Percentiles rank a stretch among this genome's conserved stretches.
Evolutionary conservation across 2,113 vertebrate species (phyloP).

Genomic region (Tinamus guttatus): DNA sequence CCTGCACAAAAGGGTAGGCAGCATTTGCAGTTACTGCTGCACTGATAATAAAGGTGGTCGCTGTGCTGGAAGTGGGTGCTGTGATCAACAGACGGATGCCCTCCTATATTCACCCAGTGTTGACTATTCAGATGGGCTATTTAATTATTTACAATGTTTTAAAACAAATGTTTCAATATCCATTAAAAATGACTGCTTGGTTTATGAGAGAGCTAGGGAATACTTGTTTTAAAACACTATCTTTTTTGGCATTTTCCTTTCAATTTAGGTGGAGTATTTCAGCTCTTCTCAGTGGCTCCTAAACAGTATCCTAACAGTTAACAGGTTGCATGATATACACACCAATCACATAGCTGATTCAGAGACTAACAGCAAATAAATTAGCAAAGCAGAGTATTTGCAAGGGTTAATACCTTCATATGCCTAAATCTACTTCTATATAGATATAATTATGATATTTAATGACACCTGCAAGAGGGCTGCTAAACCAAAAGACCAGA

Average conservation of each 20-base stretch:
- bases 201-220: neutral
- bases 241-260: neutral
- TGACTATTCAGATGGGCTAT: neutral
- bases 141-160: neutral
- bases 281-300: neutral
- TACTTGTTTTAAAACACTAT: neutral
- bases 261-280: neutral
- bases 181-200: neutral
- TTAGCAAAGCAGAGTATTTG: neutral
- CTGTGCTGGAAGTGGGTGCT: neutral
- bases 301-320: neutral
- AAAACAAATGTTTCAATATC: neutral
- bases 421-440: neutral
- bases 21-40: neutral
- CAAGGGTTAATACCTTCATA: neutral
- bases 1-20: neutral
- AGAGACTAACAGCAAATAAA: neutral
- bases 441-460: neutral
- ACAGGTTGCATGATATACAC: neutral
- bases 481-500: neutral
- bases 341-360: neutral
- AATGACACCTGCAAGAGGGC: neutral
- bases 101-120: neutral
- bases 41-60: neutral
- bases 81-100: neutral